phyloP scores from a whole-genome alignment of 2,888 invertebrate species.

The Aphidius colemani region DNA sequence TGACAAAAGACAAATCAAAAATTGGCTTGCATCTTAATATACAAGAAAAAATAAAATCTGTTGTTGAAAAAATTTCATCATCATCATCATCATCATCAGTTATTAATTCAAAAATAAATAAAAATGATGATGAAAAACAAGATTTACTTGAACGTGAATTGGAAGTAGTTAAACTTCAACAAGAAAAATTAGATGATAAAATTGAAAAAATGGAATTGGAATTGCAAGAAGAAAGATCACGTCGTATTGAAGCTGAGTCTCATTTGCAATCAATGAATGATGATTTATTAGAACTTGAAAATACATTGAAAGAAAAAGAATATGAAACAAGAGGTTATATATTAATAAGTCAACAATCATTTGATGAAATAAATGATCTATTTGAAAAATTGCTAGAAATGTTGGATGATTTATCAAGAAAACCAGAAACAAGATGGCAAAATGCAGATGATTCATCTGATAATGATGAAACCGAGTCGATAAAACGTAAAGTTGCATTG shows the following conservation, averaged over 20 bases:
- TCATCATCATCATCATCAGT: too few species aligned
- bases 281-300: conserved; percentile 44
- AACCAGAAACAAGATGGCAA: conserved; percentile 17
- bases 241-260: conserved; percentile 47
- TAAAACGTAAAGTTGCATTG: conserved; percentile 40
- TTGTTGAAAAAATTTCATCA: conserved; percentile 16
- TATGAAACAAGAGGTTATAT: conserved; percentile 46
- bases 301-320: conserved; percentile 44
- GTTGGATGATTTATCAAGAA: conserved; percentile 40
- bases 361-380: conserved; percentile 49
- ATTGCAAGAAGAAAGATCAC: conserved; percentile 46
- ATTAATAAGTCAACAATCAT: conserved; percentile 48
- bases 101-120: conserved; percentile 1
- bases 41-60: conserved; percentile 42
- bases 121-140: conserved; percentile 2
- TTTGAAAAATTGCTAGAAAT: conserved; percentile 48
- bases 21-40: conserved; percentile 49
- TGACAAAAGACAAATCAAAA: conserved; percentile 22
- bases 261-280: conserved; percentile 42
- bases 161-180: conserved; percentile 38
- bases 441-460: conserved; percentile 19
- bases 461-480: conserved; percentile 14
- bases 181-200: conserved; percentile 44
- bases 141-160: conserved; percentile 26
- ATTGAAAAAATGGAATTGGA: conserved; percentile 37